Evolutionary conservation across 1,140 invertebrate species (phyloP).

Genomic region (Batillaria attramentaria): DNA sequence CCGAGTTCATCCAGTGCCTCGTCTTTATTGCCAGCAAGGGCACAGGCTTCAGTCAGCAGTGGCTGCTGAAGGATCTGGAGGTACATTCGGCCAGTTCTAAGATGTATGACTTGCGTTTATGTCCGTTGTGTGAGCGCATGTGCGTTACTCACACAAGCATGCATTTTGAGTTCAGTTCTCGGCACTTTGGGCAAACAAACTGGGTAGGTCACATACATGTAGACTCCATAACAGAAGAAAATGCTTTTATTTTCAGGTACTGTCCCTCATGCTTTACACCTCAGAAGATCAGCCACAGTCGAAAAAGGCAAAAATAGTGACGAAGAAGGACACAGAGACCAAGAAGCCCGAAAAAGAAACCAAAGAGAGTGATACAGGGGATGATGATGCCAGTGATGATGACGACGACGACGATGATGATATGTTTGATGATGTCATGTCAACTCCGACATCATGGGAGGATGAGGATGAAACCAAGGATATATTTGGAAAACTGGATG

Average conservation of each 20-base stretch:
- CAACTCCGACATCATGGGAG: slow-evolving; percentile 34
- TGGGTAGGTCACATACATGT: too few relatives aligned
- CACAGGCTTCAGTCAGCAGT: slow-evolving; percentile 68
- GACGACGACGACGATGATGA: slow-evolving; percentile 45
- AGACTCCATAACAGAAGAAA: too few relatives aligned
- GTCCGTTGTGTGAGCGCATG: too few relatives aligned
- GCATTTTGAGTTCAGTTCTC: too few relatives aligned
- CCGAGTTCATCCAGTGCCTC: slow-evolving; percentile 66
- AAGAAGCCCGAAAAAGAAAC: slow-evolving; percentile 34
- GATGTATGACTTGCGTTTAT: too few relatives aligned
- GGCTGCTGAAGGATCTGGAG: slow-evolving; percentile 69
- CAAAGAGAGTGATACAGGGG: slow-evolving; percentile 19
- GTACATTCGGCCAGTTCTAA: too few relatives aligned
- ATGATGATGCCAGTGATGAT: slow-evolving; percentile 45
- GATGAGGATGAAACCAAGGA: slow-evolving; percentile 41
- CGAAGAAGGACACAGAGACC: slow-evolving; percentile 32
- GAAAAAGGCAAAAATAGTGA: slow-evolving; percentile 44
- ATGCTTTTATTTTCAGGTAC: slow-evolving; percentile 51
- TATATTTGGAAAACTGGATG: slow-evolving; percentile 55
- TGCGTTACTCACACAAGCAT: too few relatives aligned
- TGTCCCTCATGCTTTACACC: slow-evolving; percentile 69
- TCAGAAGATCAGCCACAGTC: slow-evolving; percentile 51
- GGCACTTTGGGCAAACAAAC: too few relatives aligned
- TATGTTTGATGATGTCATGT: slow-evolving; percentile 36
- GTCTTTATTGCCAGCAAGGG: slow-evolving; percentile 67